Evolutionary conservation across 2,797 vertebrate species (phyloP), one percentile per base, ranked within the genome.

Genomic region (Acrocephalus scirpaceus): DNA sequence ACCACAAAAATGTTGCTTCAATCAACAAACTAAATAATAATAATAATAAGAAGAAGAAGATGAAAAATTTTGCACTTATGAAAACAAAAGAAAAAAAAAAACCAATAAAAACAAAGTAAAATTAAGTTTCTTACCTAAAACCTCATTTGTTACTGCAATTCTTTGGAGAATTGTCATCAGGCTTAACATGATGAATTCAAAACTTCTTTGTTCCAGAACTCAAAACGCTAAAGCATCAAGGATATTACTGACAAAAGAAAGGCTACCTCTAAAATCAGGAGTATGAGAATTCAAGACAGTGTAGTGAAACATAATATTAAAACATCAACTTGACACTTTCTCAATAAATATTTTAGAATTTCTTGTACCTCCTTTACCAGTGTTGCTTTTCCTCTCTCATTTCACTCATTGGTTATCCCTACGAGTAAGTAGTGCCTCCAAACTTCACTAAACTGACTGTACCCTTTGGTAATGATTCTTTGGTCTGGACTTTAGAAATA

Each of bases 1-100:
- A 94, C 40, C 40, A 95, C 42, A 94, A 88, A 97, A 95, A 93
- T 96, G 50, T 34, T 79, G 82, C 65, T 98, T 97, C 90, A 96
- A 94, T 96, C 58, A 95, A 91, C 54, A 87, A 80, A 32, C 26
- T 44, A 36, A 93, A 76, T 79, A 94, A 88, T 80, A 95, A 73
- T 77, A 95, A 66, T 73, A 94, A 92, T 83, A 38, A 38, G 10
- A 38, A 38, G 9, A 38, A 38, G 10, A 38, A 38, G 38, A 38
- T 11, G 38, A 38, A 38, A 44, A 94, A 91, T n/a, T 32, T 29
- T 19, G 4, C 58, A 29, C 5, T 56, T 78, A 25, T 9, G 18
- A 44, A 44, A 44, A 16, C 42, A 42, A 30, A n/a, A 57, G 14
- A n/a, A 51, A 51, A 74, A 67, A n/a, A 30, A 45, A 11, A 22